Conservation (phyloP, 2,797 vertebrate species). For the Oreochromis grahami region DNA sequence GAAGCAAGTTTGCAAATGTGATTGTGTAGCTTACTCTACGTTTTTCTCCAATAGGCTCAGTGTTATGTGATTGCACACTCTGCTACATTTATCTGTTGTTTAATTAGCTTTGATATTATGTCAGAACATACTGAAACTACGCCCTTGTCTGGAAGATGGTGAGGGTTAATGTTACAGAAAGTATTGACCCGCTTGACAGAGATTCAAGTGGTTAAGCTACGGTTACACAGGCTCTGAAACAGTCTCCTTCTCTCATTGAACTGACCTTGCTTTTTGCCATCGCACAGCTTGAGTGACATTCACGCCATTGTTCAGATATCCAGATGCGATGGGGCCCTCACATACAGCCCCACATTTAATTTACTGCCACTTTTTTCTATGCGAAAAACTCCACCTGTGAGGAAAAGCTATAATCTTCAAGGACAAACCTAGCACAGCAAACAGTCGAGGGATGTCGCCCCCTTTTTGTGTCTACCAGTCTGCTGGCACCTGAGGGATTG, state of each 20-base stretch:
- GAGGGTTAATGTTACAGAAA: constrained; percentile 5
- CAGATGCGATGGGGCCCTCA: neutral
- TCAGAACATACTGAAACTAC: neutral
- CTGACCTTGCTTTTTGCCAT: neutral
- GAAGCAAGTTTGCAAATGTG: neutral
- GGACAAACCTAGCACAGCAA: neutral
- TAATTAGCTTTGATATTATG: neutral
- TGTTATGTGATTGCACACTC: neutral
- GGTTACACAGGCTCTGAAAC: neutral
- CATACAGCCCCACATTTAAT: constrained; percentile 3
- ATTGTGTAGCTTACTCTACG: neutral
- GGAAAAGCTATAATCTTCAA: constrained; percentile 12
- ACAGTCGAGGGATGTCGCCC: neutral
- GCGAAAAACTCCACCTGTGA: neutral
- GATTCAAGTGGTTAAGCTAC: neutral
- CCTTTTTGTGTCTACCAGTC: neutral
- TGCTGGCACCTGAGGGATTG: neutral
- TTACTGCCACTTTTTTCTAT: neutral
- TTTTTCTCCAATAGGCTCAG: neutral
- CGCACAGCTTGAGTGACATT: neutral
- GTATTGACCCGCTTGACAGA: neutral
- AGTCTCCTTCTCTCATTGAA: neutral
- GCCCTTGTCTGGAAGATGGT: neutral
- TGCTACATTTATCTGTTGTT: neutral
- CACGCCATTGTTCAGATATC: neutral